A percentile compares a stretch with the other conserved stretches of the same genome.
These are phyloP conservation scores for Burhinus bistriatus DNA, from an alignment of 2,113 vertebrate genomes.

Conservation along the genomic window DNA sequence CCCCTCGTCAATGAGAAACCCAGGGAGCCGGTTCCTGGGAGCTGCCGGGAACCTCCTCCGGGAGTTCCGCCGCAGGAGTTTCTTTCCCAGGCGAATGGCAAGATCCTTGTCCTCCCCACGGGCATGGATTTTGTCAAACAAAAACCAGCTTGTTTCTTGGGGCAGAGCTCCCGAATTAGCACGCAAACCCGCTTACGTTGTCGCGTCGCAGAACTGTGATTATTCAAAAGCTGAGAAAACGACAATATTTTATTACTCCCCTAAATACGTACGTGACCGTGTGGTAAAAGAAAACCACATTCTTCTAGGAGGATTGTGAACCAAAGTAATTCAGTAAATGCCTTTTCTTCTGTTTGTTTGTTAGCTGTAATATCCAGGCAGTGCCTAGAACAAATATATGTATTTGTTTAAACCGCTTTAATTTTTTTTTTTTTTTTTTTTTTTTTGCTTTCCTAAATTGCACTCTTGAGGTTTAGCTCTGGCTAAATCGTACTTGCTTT, in stretches of 20 bases:
- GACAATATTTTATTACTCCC: accelerated
- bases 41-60: not conserved
- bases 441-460: not conserved
- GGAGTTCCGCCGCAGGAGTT: not conserved
- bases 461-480: not conserved
- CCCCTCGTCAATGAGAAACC: not conserved
- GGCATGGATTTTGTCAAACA: constrained; percentile 5
- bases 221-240: not conserved
- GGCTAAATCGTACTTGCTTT: not conserved
- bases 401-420: not conserved
- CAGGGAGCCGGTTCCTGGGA: not conserved
- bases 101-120: not conserved
- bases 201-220: not conserved
- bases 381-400: not conserved
- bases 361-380: not conserved
- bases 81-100: not conserved
- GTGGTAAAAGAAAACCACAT: not conserved
- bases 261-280: not conserved
- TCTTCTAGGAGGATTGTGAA: not conserved
- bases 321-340: not conserved
- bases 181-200: not conserved
- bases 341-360: not conserved
- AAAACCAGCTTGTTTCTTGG: not conserved
- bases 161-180: not conserved
- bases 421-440: not conserved